Base-by-base conservation (phyloP, 2,888 invertebrate genomes). In the Lampropteryx suffumata region DNA sequence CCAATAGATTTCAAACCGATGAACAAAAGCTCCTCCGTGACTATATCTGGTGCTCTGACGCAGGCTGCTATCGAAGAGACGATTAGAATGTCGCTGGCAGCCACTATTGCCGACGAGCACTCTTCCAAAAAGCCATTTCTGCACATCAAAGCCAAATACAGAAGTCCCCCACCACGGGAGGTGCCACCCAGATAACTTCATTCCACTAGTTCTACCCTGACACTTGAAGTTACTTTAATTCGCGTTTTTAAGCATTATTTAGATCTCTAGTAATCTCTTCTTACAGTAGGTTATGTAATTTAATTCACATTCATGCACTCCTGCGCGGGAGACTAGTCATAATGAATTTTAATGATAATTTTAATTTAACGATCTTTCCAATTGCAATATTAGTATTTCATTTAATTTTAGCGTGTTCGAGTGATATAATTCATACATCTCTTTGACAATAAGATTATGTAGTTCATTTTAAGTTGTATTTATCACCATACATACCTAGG, bases 111-210 rank as follows among this genome's bases (percentile, higher is more conserved):
- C n/a, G 85, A 84, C 61, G 73, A 80, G 54, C 74, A 66, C 50
- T 71, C 73, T 34, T 62, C 84, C 54, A 90, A 91, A 67, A 89
- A 91, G 64, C 89, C 92, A 61, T 94, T 93, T 80, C 86, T 94
- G 65, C 94, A 94, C 86, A 94, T 94, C 73, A 92, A 94, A 72
- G 93, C 94, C 78, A 94, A 94, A 80, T 94, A 94, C 78, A 91
- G 94, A 68, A 94, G 94, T 82, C 92, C 93, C 47, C 92, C 94
- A 56, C 92, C 93, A 64, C 81, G 92, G 40, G 91, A 91, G 73
- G 88, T 91, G 28, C 93, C 94, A 39, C 91, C 93, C 50, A 90
- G 91, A 90, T 91, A 90, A 88, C 50, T 43, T 10, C 82, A 84
- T 85, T 86, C 84, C 84, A 78, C 57, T 84, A 80, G 68, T 70